Evolutionary conservation across 1,140 invertebrate species (phyloP).

Genomic region (Ostrea denselamellosa): DNA sequence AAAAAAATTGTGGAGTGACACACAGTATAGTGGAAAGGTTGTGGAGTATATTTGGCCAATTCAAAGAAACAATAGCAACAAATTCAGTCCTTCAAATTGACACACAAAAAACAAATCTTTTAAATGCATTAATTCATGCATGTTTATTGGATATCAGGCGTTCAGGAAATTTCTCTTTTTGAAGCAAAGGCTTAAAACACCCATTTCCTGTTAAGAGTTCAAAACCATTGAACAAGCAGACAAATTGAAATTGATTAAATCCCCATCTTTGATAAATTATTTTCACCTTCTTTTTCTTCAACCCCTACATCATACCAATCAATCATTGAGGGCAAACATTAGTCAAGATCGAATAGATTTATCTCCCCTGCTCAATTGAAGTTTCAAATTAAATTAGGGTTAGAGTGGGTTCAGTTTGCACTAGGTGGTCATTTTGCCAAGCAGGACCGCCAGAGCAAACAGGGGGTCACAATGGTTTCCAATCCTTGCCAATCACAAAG

Average conservation of each 20-base stretch:
- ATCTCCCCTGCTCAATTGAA: conserved; percentile 24
- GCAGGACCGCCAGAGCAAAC: background rate
- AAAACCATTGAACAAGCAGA: conserved; percentile 26
- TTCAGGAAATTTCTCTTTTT: background rate
- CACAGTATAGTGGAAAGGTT: background rate
- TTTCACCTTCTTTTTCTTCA: conserved; percentile 20
- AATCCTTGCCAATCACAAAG: conserved; percentile 29
- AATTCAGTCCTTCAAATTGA: background rate
- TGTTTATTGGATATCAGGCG: background rate
- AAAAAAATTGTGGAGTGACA: background rate
- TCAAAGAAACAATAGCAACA: background rate
- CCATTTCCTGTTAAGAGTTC: conserved; percentile 1
- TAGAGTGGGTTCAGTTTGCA: conserved; percentile 20
- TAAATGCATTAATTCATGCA: background rate
- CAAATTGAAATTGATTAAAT: conserved; percentile 40
- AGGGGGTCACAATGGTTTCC: conserved; percentile 12
- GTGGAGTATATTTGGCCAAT: background rate
- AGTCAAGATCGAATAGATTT: conserved; percentile 19
- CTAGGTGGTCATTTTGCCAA: conserved; percentile 27
- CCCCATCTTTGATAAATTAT: conserved; percentile 33
- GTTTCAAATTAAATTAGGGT: conserved; percentile 37
- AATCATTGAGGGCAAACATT: conserved; percentile 31
- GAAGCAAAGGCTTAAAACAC: background rate
- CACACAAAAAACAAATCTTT: background rate
- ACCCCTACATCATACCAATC: conserved; percentile 17